A percentile compares a stretch with the other conserved stretches of the same genome.
phyloP scores from a whole-genome alignment of 1,140 invertebrate genomes.

The Heliothis virescens region DNA sequence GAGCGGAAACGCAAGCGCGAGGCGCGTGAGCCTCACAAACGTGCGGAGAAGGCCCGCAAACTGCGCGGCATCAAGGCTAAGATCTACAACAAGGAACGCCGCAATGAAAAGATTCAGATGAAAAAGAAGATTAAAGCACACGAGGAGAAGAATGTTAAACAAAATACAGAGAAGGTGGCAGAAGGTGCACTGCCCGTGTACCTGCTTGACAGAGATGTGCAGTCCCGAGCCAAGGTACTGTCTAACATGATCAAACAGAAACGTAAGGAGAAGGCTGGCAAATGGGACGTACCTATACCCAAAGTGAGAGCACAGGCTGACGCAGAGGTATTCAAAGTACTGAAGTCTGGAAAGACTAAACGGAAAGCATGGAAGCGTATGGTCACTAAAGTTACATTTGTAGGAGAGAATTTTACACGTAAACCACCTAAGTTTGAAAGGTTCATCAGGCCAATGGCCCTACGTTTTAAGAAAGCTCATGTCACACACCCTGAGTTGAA shows the following conservation, averaged over 20 bases:
- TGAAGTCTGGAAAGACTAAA: slow-evolving; percentile 97
- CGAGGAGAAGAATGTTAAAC: slow-evolving; percentile 96
- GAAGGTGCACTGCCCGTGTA: slow-evolving; percentile 98
- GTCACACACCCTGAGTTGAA: slow-evolving; percentile 99
- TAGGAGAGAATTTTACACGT: slow-evolving; percentile 99
- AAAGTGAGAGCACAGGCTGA: slow-evolving; percentile 99
- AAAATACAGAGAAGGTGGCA: slow-evolving; percentile 92
- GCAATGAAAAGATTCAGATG: slow-evolving; percentile 99
- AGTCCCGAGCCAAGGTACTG: slow-evolving; percentile 96
- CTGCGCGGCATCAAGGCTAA: slow-evolving; percentile 99
- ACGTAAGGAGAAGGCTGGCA: slow-evolving; percentile 99
- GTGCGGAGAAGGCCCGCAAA: slow-evolving; percentile 95
- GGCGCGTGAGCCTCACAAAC: slow-evolving; percentile 96
- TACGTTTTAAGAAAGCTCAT: slow-evolving; percentile 98
- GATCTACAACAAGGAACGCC: slow-evolving; percentile 98
- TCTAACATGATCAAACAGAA: slow-evolving; percentile 99
- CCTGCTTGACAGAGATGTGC: slow-evolving; percentile 98
- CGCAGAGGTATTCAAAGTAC: slow-evolving; percentile 98
- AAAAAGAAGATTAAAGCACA: slow-evolving; percentile 98
- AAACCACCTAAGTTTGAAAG: slow-evolving; percentile 99
- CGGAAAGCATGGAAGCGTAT: slow-evolving; percentile 99
- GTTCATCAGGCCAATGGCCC: slow-evolving; percentile 99
- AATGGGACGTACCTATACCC: slow-evolving; percentile 99
- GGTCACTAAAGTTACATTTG: slow-evolving; percentile 99
- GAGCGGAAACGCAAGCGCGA: slow-evolving; percentile 98